Percentiles rank a stretch among this genome's conserved stretches.
phyloP scores from a whole-genome alignment of 1,140 invertebrate genomes.

The Tribolium madens region DNA sequence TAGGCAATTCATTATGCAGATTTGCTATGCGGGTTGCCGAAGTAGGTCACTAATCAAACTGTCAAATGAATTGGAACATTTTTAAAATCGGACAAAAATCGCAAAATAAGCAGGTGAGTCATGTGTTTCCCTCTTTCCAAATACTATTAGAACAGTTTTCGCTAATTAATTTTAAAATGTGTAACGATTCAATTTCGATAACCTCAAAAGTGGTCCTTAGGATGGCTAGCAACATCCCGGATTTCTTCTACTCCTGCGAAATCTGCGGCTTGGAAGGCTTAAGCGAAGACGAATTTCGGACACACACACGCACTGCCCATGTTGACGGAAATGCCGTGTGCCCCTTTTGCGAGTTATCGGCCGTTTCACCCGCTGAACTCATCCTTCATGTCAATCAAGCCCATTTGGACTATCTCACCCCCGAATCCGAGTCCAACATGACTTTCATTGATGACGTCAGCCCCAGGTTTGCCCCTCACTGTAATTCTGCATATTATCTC shows the following conservation, averaged over 20 bases:
- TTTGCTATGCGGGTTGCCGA: constrained; percentile 53
- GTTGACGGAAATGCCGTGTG: constrained; percentile 81
- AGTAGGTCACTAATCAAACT: constrained; percentile 56
- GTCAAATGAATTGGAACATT: constrained; percentile 45
- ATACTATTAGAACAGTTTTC: neutral
- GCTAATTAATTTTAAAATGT: neutral
- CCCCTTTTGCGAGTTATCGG: constrained; percentile 84
- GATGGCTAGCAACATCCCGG: constrained; percentile 65
- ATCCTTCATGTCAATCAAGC: constrained; percentile 83
- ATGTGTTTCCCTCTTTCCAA: neutral
- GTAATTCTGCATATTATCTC: neutral
- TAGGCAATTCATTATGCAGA: constrained; percentile 53
- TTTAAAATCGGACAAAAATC: constrained; percentile 10
- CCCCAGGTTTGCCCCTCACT: constrained; percentile 69
- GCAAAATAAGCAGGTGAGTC: neutral
- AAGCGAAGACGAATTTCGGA: constrained; percentile 82
- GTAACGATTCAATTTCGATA: neutral
- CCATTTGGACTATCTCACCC: constrained; percentile 83
- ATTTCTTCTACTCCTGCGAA: constrained; percentile 76
- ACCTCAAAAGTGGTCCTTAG: constrained; percentile 8
- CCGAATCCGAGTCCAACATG: constrained; percentile 72
- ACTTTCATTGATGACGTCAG: constrained; percentile 75
- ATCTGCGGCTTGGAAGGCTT: constrained; percentile 85
- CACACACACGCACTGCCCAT: constrained; percentile 81
- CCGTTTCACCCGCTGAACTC: constrained; percentile 79